phyloP scores from a whole-genome alignment of 2,113 vertebrate genomes.

The Excalfactoria chinensis region DNA sequence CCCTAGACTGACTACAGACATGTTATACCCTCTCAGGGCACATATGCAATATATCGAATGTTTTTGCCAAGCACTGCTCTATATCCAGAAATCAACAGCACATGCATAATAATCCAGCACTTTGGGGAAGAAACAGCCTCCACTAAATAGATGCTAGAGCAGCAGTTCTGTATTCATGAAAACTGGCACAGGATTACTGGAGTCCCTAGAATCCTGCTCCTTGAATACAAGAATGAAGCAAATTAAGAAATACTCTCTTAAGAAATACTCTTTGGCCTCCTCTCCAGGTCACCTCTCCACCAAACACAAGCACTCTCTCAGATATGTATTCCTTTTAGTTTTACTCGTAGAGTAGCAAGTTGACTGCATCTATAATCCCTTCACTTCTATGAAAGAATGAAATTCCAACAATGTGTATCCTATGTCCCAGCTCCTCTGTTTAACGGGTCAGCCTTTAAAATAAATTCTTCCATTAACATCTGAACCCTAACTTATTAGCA shows the following conservation, averaged over 20 bases:
- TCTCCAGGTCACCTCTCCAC: not conserved
- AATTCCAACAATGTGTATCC: not conserved
- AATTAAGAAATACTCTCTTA: too few relatives aligned
- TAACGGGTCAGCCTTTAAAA: not conserved
- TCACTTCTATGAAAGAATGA: not conserved
- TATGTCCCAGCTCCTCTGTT: not conserved
- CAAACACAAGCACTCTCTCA: not conserved
- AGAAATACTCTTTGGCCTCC: not conserved
- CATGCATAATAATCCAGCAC: constrained; percentile 28
- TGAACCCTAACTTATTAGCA: not conserved
- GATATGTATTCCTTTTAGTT: not conserved
- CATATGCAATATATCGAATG: constrained; percentile 42
- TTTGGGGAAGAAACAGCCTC: not conserved
- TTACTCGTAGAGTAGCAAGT: not conserved
- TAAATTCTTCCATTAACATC: not conserved
- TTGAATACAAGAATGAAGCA: not conserved
- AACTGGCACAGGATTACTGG: not conserved
- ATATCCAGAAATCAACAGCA: constrained; percentile 53
- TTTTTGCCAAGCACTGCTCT: constrained; percentile 47
- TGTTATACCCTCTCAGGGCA: constrained; percentile 67
- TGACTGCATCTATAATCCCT: not conserved
- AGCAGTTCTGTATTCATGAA: not conserved
- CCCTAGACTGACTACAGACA: constrained; percentile 64
- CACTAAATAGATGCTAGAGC: not conserved
- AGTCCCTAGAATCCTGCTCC: not conserved